Conservation (phyloP, 2,888 invertebrate species). For the Tachystola acroxantha region DNA sequence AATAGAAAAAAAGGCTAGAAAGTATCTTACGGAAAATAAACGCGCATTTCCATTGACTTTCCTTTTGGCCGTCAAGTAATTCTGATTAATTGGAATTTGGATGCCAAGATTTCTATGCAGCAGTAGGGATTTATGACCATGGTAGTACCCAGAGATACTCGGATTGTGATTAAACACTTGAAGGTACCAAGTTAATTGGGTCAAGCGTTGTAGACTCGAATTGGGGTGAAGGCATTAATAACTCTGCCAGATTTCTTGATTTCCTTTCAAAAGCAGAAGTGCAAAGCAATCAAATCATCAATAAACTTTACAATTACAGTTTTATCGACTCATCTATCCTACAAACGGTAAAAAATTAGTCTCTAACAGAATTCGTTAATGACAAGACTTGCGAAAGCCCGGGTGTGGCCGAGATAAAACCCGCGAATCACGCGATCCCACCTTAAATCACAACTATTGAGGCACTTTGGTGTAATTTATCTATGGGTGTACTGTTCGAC, state of each 20-base stretch:
- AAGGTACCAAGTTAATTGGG: no score
- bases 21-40: slow-evolving; percentile 3
- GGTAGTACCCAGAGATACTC: no score
- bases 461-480: slow-evolving; percentile 19
- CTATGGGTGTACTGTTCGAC: slow-evolving; percentile 6
- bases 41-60: not conserved
- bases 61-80: not conserved
- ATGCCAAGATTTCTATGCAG: no score
- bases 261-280: no score
- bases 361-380: slow-evolving; percentile 6
- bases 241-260: no score
- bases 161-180: no score
- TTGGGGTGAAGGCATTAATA: no score
- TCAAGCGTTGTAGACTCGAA: no score
- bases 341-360: slow-evolving; percentile 9
- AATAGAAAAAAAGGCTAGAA: slow-evolving; percentile 19
- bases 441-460: slow-evolving; percentile 40
- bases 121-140: no score
- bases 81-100: not conserved
- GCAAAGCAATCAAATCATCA: no score
- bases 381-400: slow-evolving; percentile 20
- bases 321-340: no score
- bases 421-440: slow-evolving; percentile 41
- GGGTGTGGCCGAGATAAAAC: slow-evolving; percentile 51
- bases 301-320: no score